phyloP scores from a whole-genome alignment of 2,797 vertebrate species.

The Rachycentron canadum region DNA sequence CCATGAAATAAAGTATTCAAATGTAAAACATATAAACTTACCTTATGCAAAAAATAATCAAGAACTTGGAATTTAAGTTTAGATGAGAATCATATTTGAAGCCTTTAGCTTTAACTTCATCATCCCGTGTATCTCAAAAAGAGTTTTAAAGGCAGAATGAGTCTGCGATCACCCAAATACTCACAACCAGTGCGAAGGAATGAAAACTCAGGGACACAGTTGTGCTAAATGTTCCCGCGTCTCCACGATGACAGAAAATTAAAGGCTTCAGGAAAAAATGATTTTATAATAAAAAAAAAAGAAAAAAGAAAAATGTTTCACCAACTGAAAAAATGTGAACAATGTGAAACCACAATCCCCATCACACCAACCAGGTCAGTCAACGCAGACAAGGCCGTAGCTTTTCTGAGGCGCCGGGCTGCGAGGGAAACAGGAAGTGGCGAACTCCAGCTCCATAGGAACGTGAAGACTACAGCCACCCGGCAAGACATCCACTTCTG shows the following conservation, averaged over 20 bases:
- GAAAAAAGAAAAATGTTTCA: not conserved
- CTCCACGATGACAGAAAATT: not conserved
- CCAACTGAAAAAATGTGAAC: not conserved
- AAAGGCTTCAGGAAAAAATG: not conserved
- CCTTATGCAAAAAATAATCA: not conserved
- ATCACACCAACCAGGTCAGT: slow-evolving; percentile 44
- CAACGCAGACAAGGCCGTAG: slow-evolving; percentile 59
- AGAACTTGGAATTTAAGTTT: not conserved
- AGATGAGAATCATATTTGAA: slow-evolving; percentile 3
- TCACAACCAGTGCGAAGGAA: not conserved
- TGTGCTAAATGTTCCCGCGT: not conserved
- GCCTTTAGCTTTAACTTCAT: slow-evolving; percentile 18
- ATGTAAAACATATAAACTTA: slow-evolving; percentile 6
- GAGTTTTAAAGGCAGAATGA: slow-evolving; percentile 14
- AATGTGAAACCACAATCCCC: slow-evolving; percentile 16
- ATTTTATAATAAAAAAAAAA: not conserved
- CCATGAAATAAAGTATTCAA: not conserved
- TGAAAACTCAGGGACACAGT: slow-evolving; percentile 4
- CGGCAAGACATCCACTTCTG: slow-evolving; percentile 57
- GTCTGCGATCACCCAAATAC: slow-evolving; percentile 1
- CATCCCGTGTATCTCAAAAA: slow-evolving; percentile 9
- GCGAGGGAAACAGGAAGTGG: slow-evolving; percentile 71
- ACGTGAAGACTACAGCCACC: slow-evolving; percentile 80
- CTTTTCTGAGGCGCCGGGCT: slow-evolving; percentile 63
- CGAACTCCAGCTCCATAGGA: slow-evolving; percentile 81